Conservation (phyloP, 2,113 vertebrate species). For the Sinocyclocheilus anshuiensis region DNA sequence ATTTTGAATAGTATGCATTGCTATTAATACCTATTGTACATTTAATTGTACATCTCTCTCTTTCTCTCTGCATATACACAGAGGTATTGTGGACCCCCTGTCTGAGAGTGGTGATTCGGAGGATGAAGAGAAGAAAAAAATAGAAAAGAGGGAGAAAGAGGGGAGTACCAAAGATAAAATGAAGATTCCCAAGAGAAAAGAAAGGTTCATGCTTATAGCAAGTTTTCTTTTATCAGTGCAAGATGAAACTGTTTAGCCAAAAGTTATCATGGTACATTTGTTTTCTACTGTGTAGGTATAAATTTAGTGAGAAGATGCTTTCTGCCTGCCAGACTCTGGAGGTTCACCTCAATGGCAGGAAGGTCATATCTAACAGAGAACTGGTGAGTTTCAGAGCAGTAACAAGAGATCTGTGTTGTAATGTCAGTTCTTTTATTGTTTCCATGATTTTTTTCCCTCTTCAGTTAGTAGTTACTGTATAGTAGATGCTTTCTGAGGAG, state of each 20-base stretch:
- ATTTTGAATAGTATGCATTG: not conserved
- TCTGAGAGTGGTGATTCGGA: slow-evolving; percentile 47
- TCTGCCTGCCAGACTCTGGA: slow-evolving; percentile 88
- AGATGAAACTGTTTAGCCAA: not conserved
- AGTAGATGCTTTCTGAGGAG: not conserved
- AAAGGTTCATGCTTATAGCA: slow-evolving; percentile 28
- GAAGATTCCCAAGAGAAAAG: slow-evolving; percentile 50
- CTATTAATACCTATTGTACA: not conserved
- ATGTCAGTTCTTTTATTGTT: not conserved
- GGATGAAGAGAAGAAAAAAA: slow-evolving; percentile 55
- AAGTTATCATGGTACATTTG: not conserved
- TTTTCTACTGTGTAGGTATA: slow-evolving; percentile 73
- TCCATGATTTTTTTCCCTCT: not conserved
- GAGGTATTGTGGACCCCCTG: slow-evolving; percentile 39
- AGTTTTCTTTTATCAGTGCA: not conserved
- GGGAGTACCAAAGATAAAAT: slow-evolving; percentile 1
- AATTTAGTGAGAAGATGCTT: slow-evolving; percentile 89
- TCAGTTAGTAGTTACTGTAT: not conserved
- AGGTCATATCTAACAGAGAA: slow-evolving; percentile 84
- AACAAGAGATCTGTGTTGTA: slow-evolving; percentile 1
- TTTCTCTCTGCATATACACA: not conserved
- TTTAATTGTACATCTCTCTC: not conserved
- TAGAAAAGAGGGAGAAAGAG: slow-evolving; percentile 47
- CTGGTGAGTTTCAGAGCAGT: slow-evolving; percentile 77
- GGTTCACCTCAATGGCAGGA: slow-evolving; percentile 82